Evolutionary conservation across 2,113 vertebrate species (phyloP).

Genomic region (Coptodon rendalli): DNA sequence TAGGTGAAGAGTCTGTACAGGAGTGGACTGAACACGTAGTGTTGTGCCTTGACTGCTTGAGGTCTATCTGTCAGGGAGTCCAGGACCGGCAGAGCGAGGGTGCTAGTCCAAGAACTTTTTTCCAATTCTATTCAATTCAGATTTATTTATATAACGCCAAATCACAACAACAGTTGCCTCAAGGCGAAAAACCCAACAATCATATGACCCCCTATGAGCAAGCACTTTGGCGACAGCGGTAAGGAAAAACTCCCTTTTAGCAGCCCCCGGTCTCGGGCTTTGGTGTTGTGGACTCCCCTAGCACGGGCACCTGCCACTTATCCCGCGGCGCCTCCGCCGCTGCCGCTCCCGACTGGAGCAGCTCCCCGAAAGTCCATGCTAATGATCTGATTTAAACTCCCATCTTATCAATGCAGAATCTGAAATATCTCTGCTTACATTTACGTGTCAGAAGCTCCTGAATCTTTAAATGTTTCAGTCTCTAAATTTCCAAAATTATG

Average conservation of each 20-base stretch:
- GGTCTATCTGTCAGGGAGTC: neutral
- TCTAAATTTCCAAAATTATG: neutral
- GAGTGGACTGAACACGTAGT: neutral
- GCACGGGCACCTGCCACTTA: neutral
- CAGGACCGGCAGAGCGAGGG: neutral
- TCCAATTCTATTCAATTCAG: neutral
- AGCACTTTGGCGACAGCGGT: accelerated
- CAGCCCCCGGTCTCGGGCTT: accelerated
- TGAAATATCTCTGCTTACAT: neutral
- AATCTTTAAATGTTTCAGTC: neutral
- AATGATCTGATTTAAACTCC: neutral
- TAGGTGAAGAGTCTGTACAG: neutral
- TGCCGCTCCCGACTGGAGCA: neutral
- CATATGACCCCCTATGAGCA: neutral
- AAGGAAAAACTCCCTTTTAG: neutral
- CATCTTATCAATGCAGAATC: neutral
- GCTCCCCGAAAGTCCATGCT: neutral
- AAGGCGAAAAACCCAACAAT: neutral
- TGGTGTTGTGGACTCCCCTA: neutral
- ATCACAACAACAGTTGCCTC: neutral
- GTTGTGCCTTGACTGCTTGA: neutral
- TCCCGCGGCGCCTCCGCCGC: neutral
- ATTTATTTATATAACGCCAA: accelerated
- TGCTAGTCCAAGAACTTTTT: neutral
- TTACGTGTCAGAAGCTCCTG: neutral